Base-by-base conservation (phyloP, 2,113 vertebrate genomes). In the Rhipidura dahli region DNA sequence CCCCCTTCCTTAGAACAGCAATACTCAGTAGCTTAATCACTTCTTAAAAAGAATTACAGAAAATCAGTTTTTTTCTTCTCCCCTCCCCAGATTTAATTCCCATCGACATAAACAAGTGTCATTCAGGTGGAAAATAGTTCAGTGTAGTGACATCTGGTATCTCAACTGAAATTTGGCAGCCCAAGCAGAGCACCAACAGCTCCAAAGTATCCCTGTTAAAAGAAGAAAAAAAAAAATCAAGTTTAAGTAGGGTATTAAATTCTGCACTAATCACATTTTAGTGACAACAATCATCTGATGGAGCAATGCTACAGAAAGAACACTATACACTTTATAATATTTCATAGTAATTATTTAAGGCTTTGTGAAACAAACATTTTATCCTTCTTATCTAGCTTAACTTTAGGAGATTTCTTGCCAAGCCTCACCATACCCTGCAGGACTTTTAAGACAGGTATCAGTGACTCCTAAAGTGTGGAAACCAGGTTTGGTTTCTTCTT, bases 121-220 rank as follows among this genome's bases (percentile, higher is more conserved):
- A 69, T 95, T 84, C 80, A 91, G 80, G 80, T 94, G 90, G 73
- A 88, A 89, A 72, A 78, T 11, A 93, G 86, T 96, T 93, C 87
- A 95, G 89, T 84, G 91, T 73, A 97, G 90, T 37, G 69, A 95
- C 89, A 77, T 80, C 93, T 45, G 68, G 85, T 23, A 71, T 51
- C 93, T 98, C 93, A 98, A 94, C 98, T 98, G 97, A 98, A 98
- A 97, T 98, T 98, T 94, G 98, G 98, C 94, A 98, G 96, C 69
- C 98, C 98, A 42, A 98, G 98, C 89, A 98, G 98, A 90, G 98
- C 98, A 96, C 98, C 98, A 57, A 98, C 98, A 65, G 98, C 98
- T 97, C 98, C 98, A 50, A 98, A 98, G 95, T 98, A 98, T 26
- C 98, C 98, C 98, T 98, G 97, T 76, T 63, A 21, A 76, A 95